Conservation (phyloP, 2,113 vertebrate genomes). For the Pterocles gutturalis region DNA sequence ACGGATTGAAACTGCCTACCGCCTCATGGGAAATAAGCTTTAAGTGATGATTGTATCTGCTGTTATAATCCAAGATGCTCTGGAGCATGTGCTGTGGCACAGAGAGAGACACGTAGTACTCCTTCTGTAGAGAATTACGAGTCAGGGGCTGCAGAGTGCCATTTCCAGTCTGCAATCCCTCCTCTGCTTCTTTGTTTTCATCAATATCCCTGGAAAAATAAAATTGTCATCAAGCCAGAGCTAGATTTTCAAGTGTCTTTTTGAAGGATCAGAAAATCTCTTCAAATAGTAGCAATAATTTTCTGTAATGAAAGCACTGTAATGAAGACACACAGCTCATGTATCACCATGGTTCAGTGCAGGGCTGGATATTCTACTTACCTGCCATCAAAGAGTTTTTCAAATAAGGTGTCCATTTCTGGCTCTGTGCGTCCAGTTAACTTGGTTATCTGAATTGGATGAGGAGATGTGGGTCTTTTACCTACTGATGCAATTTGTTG, state of each 20-base stretch:
- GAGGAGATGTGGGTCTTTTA: constrained; percentile 77
- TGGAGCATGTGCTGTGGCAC: constrained; percentile 78
- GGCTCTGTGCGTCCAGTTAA: constrained; percentile 31
- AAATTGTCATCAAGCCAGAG: background rate
- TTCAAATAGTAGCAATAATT: background rate
- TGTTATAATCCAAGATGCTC: constrained; percentile 82
- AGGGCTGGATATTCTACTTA: constrained; percentile 68
- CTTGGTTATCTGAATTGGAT: constrained; percentile 85
- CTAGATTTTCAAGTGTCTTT: background rate
- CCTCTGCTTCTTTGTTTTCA: constrained; percentile 75
- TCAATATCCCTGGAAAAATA: constrained; percentile 65
- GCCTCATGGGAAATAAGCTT: constrained; percentile 81
- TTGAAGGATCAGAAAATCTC: background rate
- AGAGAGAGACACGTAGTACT: constrained; percentile 46
- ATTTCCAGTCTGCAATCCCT: constrained; percentile 48
- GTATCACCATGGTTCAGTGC: background rate
- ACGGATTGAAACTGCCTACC: constrained; percentile 86
- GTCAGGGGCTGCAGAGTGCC: background rate
- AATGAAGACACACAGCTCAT: background rate
- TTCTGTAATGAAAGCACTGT: background rate
- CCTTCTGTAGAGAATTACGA: background rate
- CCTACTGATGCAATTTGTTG: background rate
- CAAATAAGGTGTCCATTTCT: constrained; percentile 77
- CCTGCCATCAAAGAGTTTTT: constrained; percentile 80
- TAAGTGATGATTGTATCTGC: constrained; percentile 82